Evolutionary conservation across 2,888 invertebrate species (phyloP).

Genomic region (Argyresthia goedartella): DNA sequence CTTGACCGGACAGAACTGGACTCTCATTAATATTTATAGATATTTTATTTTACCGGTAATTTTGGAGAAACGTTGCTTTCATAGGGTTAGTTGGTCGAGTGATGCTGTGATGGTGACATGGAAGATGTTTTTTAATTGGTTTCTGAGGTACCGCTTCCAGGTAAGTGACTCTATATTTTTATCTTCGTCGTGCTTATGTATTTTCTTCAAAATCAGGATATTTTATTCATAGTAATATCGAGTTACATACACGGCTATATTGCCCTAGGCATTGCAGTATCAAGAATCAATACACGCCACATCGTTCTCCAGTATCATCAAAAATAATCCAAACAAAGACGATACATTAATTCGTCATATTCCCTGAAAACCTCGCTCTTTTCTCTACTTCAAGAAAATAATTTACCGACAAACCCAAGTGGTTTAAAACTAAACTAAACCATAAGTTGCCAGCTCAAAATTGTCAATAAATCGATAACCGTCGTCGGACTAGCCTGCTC

Average conservation of each 20-base stretch:
- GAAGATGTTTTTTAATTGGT: background rate
- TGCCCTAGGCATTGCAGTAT: too few species aligned
- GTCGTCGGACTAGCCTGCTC: slow-evolving; percentile 51
- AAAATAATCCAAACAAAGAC: too few species aligned
- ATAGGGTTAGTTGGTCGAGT: slow-evolving; percentile 31
- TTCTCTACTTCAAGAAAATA: too few species aligned
- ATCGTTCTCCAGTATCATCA: too few species aligned
- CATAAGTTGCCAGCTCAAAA: slow-evolving; percentile 21
- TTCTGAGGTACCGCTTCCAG: background rate
- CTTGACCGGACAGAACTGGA: slow-evolving; percentile 56
- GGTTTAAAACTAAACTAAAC: too few species aligned
- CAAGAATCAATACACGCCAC: too few species aligned
- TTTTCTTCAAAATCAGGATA: too few species aligned
- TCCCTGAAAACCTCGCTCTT: too few species aligned
- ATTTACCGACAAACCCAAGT: too few species aligned
- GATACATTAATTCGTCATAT: too few species aligned
- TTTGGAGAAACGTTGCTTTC: slow-evolving; percentile 17
- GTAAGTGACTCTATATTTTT: background rate
- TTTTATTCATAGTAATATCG: too few species aligned
- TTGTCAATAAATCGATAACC: slow-evolving; percentile 65
- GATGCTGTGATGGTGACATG: slow-evolving; percentile 24
- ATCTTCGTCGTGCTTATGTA: background rate
- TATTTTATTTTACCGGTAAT: slow-evolving; percentile 22
- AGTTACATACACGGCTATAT: too few species aligned
- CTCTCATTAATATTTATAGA: slow-evolving; percentile 61